Percentiles rank a stretch among this genome's conserved stretches.
Conservation (phyloP, 2,113 vertebrate genomes). For the Ploceus nigricollis region DNA sequence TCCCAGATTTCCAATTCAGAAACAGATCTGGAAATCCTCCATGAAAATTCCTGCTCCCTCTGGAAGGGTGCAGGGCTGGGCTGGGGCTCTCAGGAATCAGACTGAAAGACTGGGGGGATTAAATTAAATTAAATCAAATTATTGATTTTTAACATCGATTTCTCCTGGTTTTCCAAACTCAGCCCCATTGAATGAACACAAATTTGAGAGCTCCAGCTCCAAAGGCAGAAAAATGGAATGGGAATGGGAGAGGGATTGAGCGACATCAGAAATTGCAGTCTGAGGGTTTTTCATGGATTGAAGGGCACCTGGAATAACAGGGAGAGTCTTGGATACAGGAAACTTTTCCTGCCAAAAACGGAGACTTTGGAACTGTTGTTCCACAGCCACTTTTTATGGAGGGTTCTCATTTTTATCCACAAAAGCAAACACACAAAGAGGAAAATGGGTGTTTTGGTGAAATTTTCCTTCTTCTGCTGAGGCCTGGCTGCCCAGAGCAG, state of each 20-base stretch:
- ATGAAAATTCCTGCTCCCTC: background rate
- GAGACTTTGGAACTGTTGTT: rapidly evolving
- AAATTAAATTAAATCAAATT: background rate
- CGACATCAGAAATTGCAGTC: background rate
- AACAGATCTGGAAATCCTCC: background rate
- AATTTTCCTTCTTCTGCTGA: background rate
- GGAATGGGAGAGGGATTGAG: background rate
- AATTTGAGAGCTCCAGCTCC: background rate
- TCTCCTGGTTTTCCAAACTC: background rate
- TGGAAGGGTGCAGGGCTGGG: background rate
- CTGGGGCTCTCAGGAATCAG: background rate
- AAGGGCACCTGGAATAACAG: background rate
- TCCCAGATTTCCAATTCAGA: background rate
- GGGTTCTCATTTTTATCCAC: background rate
- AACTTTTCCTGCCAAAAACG: background rate
- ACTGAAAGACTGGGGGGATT: background rate
- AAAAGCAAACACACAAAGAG: background rate
- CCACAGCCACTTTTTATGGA: background rate
- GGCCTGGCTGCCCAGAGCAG: background rate
- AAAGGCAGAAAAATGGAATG: background rate
- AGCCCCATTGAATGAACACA: background rate
- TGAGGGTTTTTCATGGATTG: background rate
- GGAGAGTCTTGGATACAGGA: background rate
- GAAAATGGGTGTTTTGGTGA: background rate
- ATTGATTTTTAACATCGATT: background rate